Evolutionary conservation across 2,888 invertebrate genomes (phyloP), one percentile per base, ranked within the genome.

Genomic region (Microdon myrmicae): DNA sequence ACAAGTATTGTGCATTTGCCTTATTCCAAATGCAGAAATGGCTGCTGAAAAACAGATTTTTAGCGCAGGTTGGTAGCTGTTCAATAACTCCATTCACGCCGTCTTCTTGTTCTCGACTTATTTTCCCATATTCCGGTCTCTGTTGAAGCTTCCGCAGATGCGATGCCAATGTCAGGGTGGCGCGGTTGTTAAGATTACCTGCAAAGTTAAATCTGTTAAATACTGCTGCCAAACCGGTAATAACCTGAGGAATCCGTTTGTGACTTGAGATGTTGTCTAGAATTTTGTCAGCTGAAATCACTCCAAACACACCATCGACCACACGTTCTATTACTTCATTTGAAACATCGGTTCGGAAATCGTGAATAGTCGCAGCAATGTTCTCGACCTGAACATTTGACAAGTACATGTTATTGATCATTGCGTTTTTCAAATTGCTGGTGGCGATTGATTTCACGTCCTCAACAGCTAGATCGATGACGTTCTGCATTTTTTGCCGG

Each of bases 1-100:
- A 39, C 5, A 59, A 8, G 7, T 59, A 59, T 7, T 25, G 13
- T 7, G 8, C 20, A 2, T 32, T 22, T 0, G 17, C 59, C 8
- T 45, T 53, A 32, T 53, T 59, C 53, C 53, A 59, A 7, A 59
- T 8, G 3, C 59, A 59, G 1, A 59, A 39, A 1, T 34, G 12
- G 0, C 13, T 23, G 10, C 34, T 10, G 29, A 59, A 59, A 10
- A 29, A 53, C 2, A 59, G 29, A 13, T 35, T 53, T 4, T 12
- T 45, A 1, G 53, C 59, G n/a, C 59, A 59, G 0, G 9, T 3
- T 5, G 59, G 59, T 3, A 59, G 20, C 10, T 34, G 39, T 12
- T 41, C 16, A 8, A 59, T 6, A 2, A 59, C 34, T 5, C 29
- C 29, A 0, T 44, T 25, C 1, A 41, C 45, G 3, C 31, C 41